These are phyloP conservation scores for Entomobrya proxima DNA, from an alignment of 2,888 invertebrate species.

Conservation along the genomic window DNA sequence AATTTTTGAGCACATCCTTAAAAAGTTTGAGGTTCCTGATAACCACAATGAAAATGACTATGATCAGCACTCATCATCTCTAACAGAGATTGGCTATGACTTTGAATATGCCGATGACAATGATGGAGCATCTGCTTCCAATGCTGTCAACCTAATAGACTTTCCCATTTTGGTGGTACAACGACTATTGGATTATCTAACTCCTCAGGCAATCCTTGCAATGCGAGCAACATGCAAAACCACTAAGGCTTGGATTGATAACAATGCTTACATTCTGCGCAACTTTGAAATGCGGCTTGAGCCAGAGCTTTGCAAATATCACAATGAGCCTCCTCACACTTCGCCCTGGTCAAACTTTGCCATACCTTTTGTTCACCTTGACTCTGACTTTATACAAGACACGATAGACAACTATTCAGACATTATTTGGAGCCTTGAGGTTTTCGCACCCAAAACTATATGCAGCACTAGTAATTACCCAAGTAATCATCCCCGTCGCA, in stretches of 20 bases:
- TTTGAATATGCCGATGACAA: background rate
- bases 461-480: conserved; percentile 5
- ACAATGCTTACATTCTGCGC: background rate
- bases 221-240: conserved; percentile 24
- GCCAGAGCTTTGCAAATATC: conserved; percentile 24
- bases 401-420: conserved; percentile 3
- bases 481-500: conserved; percentile 15
- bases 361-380: background rate
- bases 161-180: conserved; percentile 39
- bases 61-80: no score
- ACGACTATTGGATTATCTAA: background rate
- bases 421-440: conserved; percentile 30
- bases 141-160: conserved; percentile 3
- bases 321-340: conserved; percentile 22
- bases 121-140: no score
- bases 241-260: conserved; percentile 35
- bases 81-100: background rate
- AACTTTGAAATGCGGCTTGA: conserved; percentile 34
- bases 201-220: background rate
- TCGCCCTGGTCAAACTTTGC: conserved; percentile 34
- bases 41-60: background rate
- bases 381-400: conserved; percentile 24
- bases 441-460: conserved; percentile 9
- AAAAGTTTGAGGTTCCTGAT: background rate
- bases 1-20: background rate